These are phyloP conservation scores for Muntiacus reevesi DNA, from an alignment of 2,113 vertebrate genomes.

Conservation along the genomic window DNA sequence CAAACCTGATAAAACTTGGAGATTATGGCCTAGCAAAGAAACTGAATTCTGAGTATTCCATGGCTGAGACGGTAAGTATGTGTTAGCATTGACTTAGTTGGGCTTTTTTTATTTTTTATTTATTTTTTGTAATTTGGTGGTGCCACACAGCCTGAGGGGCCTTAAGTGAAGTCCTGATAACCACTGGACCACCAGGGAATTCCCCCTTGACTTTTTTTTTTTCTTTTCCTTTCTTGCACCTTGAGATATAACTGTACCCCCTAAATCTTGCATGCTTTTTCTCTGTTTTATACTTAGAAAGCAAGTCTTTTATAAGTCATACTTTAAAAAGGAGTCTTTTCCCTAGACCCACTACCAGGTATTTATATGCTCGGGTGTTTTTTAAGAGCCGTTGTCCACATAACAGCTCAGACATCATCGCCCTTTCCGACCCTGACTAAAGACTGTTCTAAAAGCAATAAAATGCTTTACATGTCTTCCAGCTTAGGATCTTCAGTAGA, in stretches of 20 bases:
- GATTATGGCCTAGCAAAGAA: slow-evolving; percentile 98
- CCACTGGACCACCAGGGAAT: neutral
- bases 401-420: neutral
- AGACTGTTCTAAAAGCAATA: neutral
- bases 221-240: neutral
- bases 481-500: neutral
- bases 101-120: neutral
- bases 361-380: neutral
- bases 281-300: slow-evolving; percentile 1
- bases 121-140: neutral
- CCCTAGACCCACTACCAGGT: neutral
- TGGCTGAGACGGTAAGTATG: slow-evolving; percentile 95
- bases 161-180: neutral
- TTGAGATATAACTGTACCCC: neutral
- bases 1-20: slow-evolving; percentile 97
- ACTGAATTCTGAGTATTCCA: slow-evolving; percentile 94
- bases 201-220: neutral
- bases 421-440: neutral
- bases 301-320: neutral
- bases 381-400: neutral
- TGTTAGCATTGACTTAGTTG: neutral
- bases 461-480: neutral
- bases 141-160: neutral
- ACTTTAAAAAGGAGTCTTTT: neutral
- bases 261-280: neutral